Evolutionary conservation across 1,140 invertebrate species (phyloP), one percentile per base, ranked within the genome.

Genomic region (Pseudomyrmex flavicornis): DNA sequence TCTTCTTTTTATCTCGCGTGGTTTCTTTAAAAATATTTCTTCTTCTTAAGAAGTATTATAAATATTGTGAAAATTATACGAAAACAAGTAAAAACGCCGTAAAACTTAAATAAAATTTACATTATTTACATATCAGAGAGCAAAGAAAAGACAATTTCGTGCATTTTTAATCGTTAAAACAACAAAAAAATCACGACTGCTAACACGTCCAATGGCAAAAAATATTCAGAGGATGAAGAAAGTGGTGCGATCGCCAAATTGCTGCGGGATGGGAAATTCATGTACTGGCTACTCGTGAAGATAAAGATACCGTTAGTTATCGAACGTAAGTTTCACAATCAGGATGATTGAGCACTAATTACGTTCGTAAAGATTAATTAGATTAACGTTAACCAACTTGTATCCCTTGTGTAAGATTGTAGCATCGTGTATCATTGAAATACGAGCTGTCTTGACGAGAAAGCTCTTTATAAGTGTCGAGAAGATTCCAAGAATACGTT

Each of bases 311-410:
- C 86, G 89, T 89, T 88, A 83, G 84, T 77, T 77, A 76, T 56
- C 63, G 46, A 17, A 65, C 73, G 61, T 72, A 83, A 26, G 80
- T 76, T 68, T 59, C 66, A 83, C 79, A 13, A 1, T 4, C 12
- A 72, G 87, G 79, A 72, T 85, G 82, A 86, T 89, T 76, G 87
- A 87, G 68, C 72, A 88, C 89, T 93, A 93, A 93, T 93, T 93
- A 91, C 88, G 89, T 87, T 92, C 93, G 91, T 93, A 93, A 93
- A 93, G 91, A 93, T 92, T 93, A 93, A 92, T 93, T 91, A 90
- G 92, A 93, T 92, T 92, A 92, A 92, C 90, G 88, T 69, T 90
- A 84, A 82, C 69, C 84, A 83, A 82, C 73, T 80, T 65, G 66
- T 22, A 74, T 56, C 85, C 17, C 54, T 0, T 35, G 74, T 17